phyloP scores from a whole-genome alignment of 2,888 invertebrate species.

The Diarsia rubi region DNA sequence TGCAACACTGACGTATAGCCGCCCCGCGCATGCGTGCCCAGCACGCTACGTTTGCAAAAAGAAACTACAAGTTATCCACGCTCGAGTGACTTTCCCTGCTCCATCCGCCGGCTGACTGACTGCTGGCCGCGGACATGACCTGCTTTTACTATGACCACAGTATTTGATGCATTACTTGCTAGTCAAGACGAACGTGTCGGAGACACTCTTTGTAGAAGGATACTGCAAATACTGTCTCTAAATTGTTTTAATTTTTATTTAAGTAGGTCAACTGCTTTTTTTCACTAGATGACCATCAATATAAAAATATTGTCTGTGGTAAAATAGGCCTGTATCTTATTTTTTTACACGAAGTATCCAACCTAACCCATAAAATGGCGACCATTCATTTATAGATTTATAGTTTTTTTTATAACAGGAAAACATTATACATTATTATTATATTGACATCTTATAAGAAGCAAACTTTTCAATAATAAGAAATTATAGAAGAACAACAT shows the following conservation, averaged over 20 bases:
- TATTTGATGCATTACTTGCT: conserved; percentile 53
- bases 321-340: not conserved
- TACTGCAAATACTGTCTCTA: conserved; percentile 58
- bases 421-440: conserved; percentile 30
- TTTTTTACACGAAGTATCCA: not conserved
- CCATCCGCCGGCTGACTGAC: conserved; percentile 57
- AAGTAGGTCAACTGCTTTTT: not conserved
- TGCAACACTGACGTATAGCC: conserved; percentile 86
- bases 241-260: conserved; percentile 1
- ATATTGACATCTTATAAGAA: conserved; percentile 16
- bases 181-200: conserved; percentile 45
- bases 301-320: not conserved
- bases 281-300: no score
- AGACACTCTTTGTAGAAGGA: conserved; percentile 33
- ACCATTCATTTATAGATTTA: conserved; percentile 23
- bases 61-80: conserved; percentile 81
- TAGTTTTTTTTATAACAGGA: conserved; percentile 27
- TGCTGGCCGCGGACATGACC: conserved; percentile 83
- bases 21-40: conserved; percentile 85
- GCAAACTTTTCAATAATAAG: not conserved
- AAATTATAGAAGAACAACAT: not conserved
- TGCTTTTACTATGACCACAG: conserved; percentile 81
- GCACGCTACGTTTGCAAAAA: conserved; percentile 83
- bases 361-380: conserved; percentile 18
- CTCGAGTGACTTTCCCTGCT: conserved; percentile 86